Percentiles rank a stretch among this genome's conserved stretches.
These are phyloP conservation scores for Thermophis baileyi DNA, from an alignment of 2,113 vertebrate genomes.

Conservation along the genomic window DNA sequence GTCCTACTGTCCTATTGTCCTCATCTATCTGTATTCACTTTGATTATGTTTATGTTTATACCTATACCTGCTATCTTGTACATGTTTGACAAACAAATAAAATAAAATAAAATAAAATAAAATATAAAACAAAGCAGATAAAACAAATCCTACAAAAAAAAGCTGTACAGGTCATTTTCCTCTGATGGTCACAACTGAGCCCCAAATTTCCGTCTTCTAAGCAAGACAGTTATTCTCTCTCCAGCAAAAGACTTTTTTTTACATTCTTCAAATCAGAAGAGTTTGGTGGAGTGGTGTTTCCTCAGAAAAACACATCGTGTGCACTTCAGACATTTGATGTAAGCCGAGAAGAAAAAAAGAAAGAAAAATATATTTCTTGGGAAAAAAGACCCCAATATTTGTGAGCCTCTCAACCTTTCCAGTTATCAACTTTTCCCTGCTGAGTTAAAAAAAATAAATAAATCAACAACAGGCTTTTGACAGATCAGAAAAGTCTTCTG, in stretches of 20 bases:
- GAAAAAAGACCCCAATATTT: constrained; percentile 30
- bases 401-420: neutral
- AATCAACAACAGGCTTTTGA: constrained; percentile 42
- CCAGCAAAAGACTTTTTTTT: too few species aligned
- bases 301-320: neutral
- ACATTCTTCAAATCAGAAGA: too few species aligned
- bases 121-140: neutral
- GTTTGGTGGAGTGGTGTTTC: neutral
- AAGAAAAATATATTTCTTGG: constrained; percentile 24
- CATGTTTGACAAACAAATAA: too few species aligned
- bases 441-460: constrained; percentile 44
- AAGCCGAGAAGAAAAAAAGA: neutral
- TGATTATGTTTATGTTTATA: too few species aligned
- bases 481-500: constrained; percentile 50
- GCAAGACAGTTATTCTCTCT: too few species aligned
- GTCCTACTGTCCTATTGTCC: too few species aligned
- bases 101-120: too few species aligned
- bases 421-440: constrained; percentile 38
- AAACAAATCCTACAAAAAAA: neutral
- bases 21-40: too few species aligned
- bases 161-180: too few species aligned
- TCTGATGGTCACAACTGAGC: too few species aligned
- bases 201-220: too few species aligned
- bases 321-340: constrained; percentile 18
- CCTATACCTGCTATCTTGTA: too few species aligned